Evolutionary conservation across 2,797 vertebrate species (phyloP), one percentile per base, ranked within the genome.

Genomic region (Hafferia zeledoni): DNA sequence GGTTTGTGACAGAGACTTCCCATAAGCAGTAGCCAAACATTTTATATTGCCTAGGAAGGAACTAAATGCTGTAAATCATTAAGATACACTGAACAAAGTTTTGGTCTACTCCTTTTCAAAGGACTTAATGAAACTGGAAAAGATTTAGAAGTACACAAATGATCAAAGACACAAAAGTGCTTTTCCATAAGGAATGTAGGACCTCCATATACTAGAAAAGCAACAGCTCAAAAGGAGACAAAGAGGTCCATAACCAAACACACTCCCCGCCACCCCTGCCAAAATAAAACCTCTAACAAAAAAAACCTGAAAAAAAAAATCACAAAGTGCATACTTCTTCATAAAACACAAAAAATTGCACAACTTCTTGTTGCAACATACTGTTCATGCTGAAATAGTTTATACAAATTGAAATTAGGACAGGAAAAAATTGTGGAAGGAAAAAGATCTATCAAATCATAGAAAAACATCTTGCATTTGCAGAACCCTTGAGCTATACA

Each of bases 111-210:
- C 13, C 10, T 59, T 55, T 77, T 74, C 44, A 53, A 88, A 81
- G 28, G 50, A 55, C 69, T 85, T 43, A 77, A 27, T 83, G 69
- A 85, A 85, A 93, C 7, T 47, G 43, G 19, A 61, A 89, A 93
- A 65, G 17, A 69, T 65, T 87, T 75, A 76, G 4, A 80, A 87
- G 30, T 33, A 56, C 17, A 91, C 35, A 91, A 10, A 69, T 68
- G 37, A 85, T 31, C 55, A 63, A 85, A 93, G 44, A 60, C 23
- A 90, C 3, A 70, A 83, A 80, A 86, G 11, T 43, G 10, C 14
- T 65, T 68, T n/a, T 80, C 55, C 4, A 3, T 41, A 57, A 72
- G 35, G 15, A 90, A 83, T 6, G 10, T 3, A 75, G 37, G 17
- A 39, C 7, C 24, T 46, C 50, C 49, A 17, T 3, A 57, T 27